Evolutionary conservation across 2,797 vertebrate genomes (phyloP).

Genomic region (Rousettus madagascariensis): DNA sequence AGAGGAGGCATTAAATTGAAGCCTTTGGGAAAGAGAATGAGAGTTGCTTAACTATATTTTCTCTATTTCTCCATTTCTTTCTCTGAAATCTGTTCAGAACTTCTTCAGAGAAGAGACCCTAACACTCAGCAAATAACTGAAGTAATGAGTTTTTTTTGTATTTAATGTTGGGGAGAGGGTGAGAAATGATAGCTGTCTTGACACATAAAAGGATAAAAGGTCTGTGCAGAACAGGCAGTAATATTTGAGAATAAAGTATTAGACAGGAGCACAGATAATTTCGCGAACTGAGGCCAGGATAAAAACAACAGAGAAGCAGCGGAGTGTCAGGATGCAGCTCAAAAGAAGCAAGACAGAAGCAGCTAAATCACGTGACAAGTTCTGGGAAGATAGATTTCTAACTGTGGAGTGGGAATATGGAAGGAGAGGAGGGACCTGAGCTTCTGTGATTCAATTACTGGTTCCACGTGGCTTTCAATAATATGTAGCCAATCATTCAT

Average conservation of each 20-base stretch:
- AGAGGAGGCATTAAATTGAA: constrained; percentile 64
- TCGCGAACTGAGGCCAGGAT: constrained; percentile 56
- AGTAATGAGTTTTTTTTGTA: constrained; percentile 75
- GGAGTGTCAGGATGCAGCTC: not conserved
- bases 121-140: constrained; percentile 63
- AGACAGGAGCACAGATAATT: constrained; percentile 64
- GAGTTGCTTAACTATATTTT: constrained; percentile 76
- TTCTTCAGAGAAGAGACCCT: constrained; percentile 58
- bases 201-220: constrained; percentile 54
- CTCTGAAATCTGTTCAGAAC: constrained; percentile 74
- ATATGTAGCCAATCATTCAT: not conserved
- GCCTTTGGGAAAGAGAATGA: constrained; percentile 62
- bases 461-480: not conserved
- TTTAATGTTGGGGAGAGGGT: constrained; percentile 42
- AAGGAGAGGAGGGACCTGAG: no score
- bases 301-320: constrained; percentile 63
- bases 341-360: not conserved
- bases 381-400: not conserved
- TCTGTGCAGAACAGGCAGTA: constrained; percentile 67
- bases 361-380: not conserved
- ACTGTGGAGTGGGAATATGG: not conserved
- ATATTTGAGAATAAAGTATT: constrained; percentile 63
- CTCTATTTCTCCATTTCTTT: constrained; percentile 70
- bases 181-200: constrained; percentile 63
- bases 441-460: not conserved